phyloP scores from a whole-genome alignment of 2,888 invertebrate genomes.

The Rotaria socialis region DNA sequence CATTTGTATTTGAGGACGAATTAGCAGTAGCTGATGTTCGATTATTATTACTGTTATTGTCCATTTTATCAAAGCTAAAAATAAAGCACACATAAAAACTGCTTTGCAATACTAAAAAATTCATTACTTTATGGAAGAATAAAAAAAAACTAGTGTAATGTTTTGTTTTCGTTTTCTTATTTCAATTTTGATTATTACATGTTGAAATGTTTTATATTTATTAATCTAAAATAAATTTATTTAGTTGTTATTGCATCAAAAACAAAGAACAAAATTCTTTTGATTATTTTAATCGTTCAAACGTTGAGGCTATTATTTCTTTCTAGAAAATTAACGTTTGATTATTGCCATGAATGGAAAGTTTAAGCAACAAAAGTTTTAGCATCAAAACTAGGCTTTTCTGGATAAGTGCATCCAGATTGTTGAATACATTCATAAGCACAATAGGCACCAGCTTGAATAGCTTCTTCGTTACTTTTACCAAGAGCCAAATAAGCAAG shows the following conservation, averaged over 20 bases:
- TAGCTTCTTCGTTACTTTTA: background rate
- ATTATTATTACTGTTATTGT: constrained; percentile 2
- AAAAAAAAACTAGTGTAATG: background rate
- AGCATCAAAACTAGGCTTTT: background rate
- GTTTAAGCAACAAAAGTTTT: background rate
- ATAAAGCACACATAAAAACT: background rate
- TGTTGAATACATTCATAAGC: constrained; percentile 30
- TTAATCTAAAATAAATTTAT: background rate
- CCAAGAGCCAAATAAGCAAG: constrained; percentile 21
- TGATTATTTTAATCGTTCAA: too few species aligned
- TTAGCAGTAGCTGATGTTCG: constrained; percentile 2
- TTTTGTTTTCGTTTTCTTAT: background rate
- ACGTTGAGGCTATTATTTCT: too few species aligned
- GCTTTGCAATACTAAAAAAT: too few species aligned
- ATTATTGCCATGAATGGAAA: background rate
- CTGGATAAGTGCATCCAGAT: constrained; percentile 14
- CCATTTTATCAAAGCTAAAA: background rate
- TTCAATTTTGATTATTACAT: background rate
- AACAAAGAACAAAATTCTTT: too few species aligned
- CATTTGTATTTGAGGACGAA: background rate
- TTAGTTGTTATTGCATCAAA: too few species aligned
- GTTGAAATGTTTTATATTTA: background rate
- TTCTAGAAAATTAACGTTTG: background rate
- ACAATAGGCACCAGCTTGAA: constrained; percentile 27
- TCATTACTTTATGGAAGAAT: background rate